Evolutionary conservation across 2,888 invertebrate genomes (phyloP), one percentile per base, ranked within the genome.

Genomic region (Machimus atricapillus): DNA sequence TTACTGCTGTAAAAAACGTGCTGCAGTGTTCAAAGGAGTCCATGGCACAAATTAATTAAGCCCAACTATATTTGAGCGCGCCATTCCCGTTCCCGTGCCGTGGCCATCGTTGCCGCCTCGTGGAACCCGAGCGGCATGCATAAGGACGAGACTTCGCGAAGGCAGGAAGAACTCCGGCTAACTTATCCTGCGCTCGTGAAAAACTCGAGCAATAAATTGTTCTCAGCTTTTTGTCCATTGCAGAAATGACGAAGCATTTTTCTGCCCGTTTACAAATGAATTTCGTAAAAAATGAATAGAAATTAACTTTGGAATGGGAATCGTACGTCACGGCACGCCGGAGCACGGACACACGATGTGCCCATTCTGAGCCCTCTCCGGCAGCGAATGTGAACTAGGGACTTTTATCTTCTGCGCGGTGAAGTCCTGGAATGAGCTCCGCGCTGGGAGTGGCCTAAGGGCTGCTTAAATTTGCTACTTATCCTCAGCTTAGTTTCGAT

Each of bases 201-300:
- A 79, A 79, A 79, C 52, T 79, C 79, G 2, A 52, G 52, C 79
- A 79, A 79, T 79, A 79, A 79, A 79, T 79, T 79, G 79, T 52
- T 43, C 52, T 46, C 46, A 31, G 52, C 79, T 79, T 52, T 78
- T 46, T 79, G 52, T 52, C 79, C 46, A 79, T 23, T 40, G 52
- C 79, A 79, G 52, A 52, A 79, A 79, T 79, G 79, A 79, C 79
- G 52, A 52, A 79, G 52, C 79, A 79, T 79, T 79, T 79, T 79
- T 79, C 79, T 79, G 79, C 79, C 79, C 79, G 79, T 79, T 79
- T 79, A 79, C 52, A 52, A 79, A 79, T 79, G 79, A 79, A 79
- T 46, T 79, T 79, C 52, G 52, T 52, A 79, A 79, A 79, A 79
- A 79, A 79, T 79, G 46, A 79, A 79, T 79, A 79, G 52, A 79